phyloP scores from a whole-genome alignment of 37 sponge, comb jelly and placozoan species.

The Lycopodina hypogea region DNA sequence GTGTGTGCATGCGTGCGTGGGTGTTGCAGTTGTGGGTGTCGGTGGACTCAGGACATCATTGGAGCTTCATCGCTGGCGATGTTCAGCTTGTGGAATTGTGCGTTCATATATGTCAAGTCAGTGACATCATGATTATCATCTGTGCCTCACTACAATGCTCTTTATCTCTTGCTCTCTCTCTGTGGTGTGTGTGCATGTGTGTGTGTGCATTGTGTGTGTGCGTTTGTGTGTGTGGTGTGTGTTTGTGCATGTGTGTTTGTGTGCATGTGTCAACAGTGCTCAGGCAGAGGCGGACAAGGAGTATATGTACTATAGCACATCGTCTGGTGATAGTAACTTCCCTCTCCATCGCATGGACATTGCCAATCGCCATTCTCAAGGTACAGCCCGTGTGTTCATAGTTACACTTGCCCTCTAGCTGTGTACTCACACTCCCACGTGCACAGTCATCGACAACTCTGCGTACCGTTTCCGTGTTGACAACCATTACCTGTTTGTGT shows the following conservation, averaged over 20 bases:
- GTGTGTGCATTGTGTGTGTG: not conserved
- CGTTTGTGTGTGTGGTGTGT: not conserved
- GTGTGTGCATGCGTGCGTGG: not conserved
- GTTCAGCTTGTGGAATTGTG: constrained; percentile 31
- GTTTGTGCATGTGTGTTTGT: not conserved
- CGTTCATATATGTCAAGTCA: not conserved
- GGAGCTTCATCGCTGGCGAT: not conserved
- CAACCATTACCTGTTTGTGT: constrained; percentile 50
- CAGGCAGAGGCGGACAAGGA: not conserved
- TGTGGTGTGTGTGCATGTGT: too few relatives aligned
- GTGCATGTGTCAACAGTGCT: constrained; percentile 2
- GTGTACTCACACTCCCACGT: too few relatives aligned
- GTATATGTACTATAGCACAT: constrained; percentile 25
- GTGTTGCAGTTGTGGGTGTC: constrained; percentile 35
- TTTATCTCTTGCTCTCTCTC: not conserved
- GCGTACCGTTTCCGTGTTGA: constrained; percentile 59
- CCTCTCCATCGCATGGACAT: constrained; percentile 39
- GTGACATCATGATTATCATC: not conserved
- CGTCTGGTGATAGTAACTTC: not conserved
- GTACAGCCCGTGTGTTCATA: too few relatives aligned
- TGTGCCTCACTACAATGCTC: not conserved
- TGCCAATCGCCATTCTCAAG: not conserved
- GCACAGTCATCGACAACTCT: constrained; percentile 38
- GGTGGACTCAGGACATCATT: not conserved
- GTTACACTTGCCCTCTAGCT: too few relatives aligned